These are phyloP conservation scores for Acheta domesticus DNA, from an alignment of 2,888 invertebrate genomes.

Conservation along the genomic window DNA sequence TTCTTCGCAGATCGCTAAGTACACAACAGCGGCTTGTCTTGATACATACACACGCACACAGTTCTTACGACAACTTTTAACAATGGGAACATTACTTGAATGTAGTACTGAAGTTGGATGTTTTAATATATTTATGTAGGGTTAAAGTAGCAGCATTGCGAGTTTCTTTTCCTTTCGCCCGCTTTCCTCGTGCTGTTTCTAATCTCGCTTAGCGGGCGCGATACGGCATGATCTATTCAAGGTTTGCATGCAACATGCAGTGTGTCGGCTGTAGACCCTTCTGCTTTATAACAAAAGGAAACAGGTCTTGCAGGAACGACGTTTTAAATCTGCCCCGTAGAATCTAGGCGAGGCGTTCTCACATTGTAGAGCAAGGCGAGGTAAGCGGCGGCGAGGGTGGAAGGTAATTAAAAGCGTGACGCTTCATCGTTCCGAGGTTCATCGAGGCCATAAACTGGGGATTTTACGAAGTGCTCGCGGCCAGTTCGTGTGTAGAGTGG, in stretches of 20 bases:
- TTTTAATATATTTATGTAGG: not conserved
- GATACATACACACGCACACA: not conserved
- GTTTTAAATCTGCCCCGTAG: not conserved
- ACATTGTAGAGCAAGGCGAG: not conserved
- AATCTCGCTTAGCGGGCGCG: not conserved
- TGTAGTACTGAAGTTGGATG: not conserved
- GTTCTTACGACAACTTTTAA: not conserved
- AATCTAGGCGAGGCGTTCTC: not conserved
- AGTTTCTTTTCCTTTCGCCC: not conserved
- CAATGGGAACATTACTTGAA: slow-evolving; percentile 11
- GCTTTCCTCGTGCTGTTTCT: not conserved
- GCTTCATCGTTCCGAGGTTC: not conserved
- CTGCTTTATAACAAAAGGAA: slow-evolving; percentile 7
- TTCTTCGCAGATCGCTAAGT: not conserved
- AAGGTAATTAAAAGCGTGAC: not conserved
- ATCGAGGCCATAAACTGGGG: too few relatives aligned
- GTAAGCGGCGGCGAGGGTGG: not conserved
- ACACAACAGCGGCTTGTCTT: too few relatives aligned
- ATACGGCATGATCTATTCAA: not conserved
- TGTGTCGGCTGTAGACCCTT: not conserved
- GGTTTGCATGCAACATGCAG: not conserved
- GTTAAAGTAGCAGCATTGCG: not conserved
- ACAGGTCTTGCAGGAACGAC: slow-evolving; percentile 1
- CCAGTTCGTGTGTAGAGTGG: too few relatives aligned
- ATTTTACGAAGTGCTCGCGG: too few relatives aligned